Evolutionary conservation across 2,888 invertebrate genomes (phyloP), one percentile per base, ranked within the genome.

Genomic region (Tholera decimalis): DNA sequence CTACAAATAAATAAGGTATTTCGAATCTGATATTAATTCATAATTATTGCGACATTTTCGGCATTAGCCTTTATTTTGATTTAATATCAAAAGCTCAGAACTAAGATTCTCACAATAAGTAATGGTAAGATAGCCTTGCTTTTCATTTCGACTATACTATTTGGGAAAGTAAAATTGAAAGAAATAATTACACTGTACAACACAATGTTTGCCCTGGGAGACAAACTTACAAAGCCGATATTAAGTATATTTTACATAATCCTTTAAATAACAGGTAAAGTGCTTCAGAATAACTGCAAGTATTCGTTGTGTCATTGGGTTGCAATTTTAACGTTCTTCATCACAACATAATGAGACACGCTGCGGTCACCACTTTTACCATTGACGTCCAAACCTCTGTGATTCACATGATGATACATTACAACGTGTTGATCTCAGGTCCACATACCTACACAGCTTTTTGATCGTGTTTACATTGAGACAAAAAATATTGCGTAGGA

Each of bases 331-430:
- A 28, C 7, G 3, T 13, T 41, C 44, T 22, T 60, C 15, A 67
- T 72, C 72, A 68, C 4, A 35, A 22, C 46, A 2, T 43, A 33
- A n/a, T 44, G 43, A 53, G 24, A 18, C 33, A 35, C 5, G 33
- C 3, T 15, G 11, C 33, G 11, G 33, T 35, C 33, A 39, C 22
- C 3, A 58, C 55, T 74, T 56, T 59, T 28, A 56, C 63, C 39
- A 35, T 15, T 73, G 66, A 73, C 67, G 73, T 63, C 2, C 22
- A 13, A 30, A 1, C 20, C 11, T 24, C 9, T 20, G 20, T 73
- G 75, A 74, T 24, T 70, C 70, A 73, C 18, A 9, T 6, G 8
- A 26, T 59, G 35, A 41, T 35, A 41, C 33, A 39, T 63, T 30
- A 43, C 15, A 26, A 43, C 15, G 22, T 51, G 39, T 37, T 47